Evolutionary conservation across 2,797 vertebrate genomes (phyloP), one percentile per base, ranked within the genome.

Genomic region (Phyllotis vaccarum): DNA sequence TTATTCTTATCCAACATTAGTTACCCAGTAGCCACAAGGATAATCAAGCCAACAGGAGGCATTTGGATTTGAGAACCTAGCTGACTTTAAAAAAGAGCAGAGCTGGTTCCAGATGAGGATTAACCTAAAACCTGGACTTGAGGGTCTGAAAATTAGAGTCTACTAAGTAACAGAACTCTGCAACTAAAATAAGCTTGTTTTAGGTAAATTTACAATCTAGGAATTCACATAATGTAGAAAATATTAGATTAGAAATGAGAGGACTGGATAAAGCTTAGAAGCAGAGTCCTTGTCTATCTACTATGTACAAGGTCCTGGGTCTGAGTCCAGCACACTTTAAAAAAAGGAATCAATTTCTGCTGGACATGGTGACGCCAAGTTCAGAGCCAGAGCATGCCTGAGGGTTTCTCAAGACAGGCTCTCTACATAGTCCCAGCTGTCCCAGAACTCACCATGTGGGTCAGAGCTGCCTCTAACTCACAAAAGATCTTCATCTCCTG

Each of bases 121-220:
- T 60, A 68, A 81, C 31, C 58, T 62, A 24, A 95, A 74, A 46
- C 58, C 21, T 64, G 64, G 46, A 80, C 85, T 16, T 86, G 66
- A 95, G 56, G 62, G 49, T 75, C 95, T 96, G 78, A 40, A 93
- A 96, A 96, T 81, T 27, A n/a, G 31, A 68, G 2, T 75, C 43
- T 22, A 70, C 22, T 58, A 58, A 76, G 24, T 60, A 85, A 56
- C 46, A 81, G 79, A 96, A 68, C 49, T 85, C 34, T 86, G 68
- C 34, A 89, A 94, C 68, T 72, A 93, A 88, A 87, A 91, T 12
- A 85, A 64, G 86, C 40, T 54, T 87, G 3, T 76, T 95, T 94
- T 82, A 62, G 52, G 43, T 96, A 29, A 95, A 95, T 92, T 93
- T 88, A 92, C 34, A 90, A 95, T 87, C n/a, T 68, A 29, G 58